A percentile compares a stretch with the other conserved stretches of the same genome.
These are phyloP conservation scores for Lepeophtheirus nordmannii DNA, from an alignment of 2,888 invertebrate genomes.

Conservation along the genomic window DNA sequence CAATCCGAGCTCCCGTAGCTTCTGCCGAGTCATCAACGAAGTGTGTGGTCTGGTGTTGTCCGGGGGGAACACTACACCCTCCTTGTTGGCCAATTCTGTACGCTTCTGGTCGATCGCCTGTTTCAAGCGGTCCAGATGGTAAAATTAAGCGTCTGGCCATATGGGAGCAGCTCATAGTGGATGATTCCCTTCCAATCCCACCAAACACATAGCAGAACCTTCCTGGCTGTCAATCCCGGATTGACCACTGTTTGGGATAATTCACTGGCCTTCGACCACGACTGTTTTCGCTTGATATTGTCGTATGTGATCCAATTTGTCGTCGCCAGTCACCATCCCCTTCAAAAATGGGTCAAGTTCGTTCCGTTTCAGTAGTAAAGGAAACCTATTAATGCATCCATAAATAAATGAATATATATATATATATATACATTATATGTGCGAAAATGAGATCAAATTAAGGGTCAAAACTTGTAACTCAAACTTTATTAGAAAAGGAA, in stretches of 20 bases:
- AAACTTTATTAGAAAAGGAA: too few species aligned
- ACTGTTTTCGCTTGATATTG: too few species aligned
- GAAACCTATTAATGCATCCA: too few species aligned
- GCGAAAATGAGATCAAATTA: too few species aligned
- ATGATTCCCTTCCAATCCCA: too few species aligned
- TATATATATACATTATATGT: too few species aligned
- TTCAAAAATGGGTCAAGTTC: background rate
- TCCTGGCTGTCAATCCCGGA: background rate
- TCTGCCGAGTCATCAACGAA: too few species aligned
- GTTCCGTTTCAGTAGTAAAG: background rate
- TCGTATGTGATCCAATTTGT: background rate
- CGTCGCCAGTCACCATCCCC: background rate
- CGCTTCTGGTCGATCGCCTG: constrained; percentile 2
- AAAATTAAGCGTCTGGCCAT: too few species aligned
- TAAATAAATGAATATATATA: too few species aligned
- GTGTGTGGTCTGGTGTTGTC: background rate
- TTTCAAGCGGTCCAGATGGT: background rate
- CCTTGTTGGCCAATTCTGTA: background rate
- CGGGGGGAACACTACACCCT: background rate
- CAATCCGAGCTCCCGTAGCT: too few species aligned
- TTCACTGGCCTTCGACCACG: background rate
- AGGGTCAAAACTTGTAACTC: too few species aligned
- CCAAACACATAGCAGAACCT: background rate
- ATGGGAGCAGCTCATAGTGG: too few species aligned
- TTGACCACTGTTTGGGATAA: background rate